Evolutionary conservation across 2,888 invertebrate genomes (phyloP), one percentile per base, ranked within the genome.

Genomic region (Troides oblongomaculatus): DNA sequence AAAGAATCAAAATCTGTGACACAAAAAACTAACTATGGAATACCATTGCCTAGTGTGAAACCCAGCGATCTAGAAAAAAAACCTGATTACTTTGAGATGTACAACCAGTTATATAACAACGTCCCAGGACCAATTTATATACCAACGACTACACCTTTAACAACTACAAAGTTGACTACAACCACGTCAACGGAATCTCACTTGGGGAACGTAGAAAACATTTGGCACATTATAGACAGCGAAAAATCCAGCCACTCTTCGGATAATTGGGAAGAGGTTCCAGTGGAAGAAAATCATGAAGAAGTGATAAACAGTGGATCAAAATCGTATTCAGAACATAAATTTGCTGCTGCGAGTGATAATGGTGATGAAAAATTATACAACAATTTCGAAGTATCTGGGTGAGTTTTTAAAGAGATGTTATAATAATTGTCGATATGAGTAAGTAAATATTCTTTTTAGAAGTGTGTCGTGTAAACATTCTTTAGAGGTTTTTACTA

Each of bases 191-290:
- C 70, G 78, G 39, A 66, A 6, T 67, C 78, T 5, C 74, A 77
- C 18, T 76, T 82, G n/a, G 76, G 80, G 53, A 85, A 85, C 66
- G 83, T 91, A 12, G 83, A 90, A 77, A 86, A 91, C 74, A 86
- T 92, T 75, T 92, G 92, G 92, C 91, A 92, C 69, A 87, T 92
- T 56, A 92, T 92, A 65, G 90, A 92, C 66, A 88, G 77, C 64
- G 87, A 92, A 74, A 92, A 90, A 78, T 79, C 81, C 57, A 80
- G 87, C 53, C 80, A 89, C 67, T 80, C 83, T 74, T 74, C 81
- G 61, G 85, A 83, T 17, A 80, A 81, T 56, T 90, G 91, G 92
- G 80, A 90, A 73, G 90, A 90, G 79, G 79, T 84, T 62, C 74
- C 82, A 1, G 65, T 88, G 14, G 75, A 75, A 61, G 72, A 77